Evolutionary conservation across 92 coral and sea anemone species (phyloP).

Genomic region (Epizoanthus scotinus): DNA sequence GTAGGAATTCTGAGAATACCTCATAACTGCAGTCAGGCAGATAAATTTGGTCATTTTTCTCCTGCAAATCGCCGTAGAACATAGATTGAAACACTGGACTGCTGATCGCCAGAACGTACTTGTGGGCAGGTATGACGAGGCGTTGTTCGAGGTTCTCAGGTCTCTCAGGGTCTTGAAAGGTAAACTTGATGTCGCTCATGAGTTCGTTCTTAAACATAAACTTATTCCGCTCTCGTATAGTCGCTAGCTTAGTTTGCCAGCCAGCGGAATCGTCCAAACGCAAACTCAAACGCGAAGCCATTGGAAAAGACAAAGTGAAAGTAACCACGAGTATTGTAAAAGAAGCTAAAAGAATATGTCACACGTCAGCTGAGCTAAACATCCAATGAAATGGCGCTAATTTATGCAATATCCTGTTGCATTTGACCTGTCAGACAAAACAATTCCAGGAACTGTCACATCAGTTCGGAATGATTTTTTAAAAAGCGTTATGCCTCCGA

Average conservation of each 20-base stretch:
- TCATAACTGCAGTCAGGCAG: conserved; percentile 45
- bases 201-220: conserved; percentile 45
- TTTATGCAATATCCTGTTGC: no score
- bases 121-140: conserved; percentile 40
- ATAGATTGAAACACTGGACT: conserved; percentile 50
- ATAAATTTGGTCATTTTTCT: conserved; percentile 42
- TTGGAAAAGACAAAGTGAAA: background rate
- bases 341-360: no score
- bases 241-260: conserved; percentile 48
- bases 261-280: background rate
- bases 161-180: conserved; percentile 9
- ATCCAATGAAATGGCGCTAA: no score
- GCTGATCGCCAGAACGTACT: conserved; percentile 46
- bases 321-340: no score
- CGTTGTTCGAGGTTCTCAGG: conserved; percentile 10
- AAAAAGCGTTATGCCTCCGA: no score
- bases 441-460: no score
- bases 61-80: conserved; percentile 51
- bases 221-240: conserved; percentile 41
- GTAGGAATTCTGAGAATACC: conserved; percentile 39
- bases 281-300: background rate
- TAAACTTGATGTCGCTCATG: conserved; percentile 49
- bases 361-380: no score
- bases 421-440: no score
- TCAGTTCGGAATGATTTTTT: no score